A percentile compares a stretch with the other conserved stretches of the same genome.
Evolutionary conservation across 2,888 invertebrate genomes (phyloP).

Genomic region (Saturnia pavonia): DNA sequence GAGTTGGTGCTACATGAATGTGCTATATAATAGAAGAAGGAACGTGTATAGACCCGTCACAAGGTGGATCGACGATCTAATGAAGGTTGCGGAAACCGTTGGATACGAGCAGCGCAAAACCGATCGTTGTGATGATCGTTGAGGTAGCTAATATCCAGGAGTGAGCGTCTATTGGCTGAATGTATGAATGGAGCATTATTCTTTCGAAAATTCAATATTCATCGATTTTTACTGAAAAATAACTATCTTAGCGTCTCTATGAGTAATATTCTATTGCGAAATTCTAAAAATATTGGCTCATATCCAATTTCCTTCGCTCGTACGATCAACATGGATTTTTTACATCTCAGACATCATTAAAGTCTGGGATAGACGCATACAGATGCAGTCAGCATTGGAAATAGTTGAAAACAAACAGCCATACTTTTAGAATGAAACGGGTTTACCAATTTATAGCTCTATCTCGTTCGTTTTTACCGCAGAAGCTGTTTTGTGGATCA

Average conservation of each 20-base stretch:
- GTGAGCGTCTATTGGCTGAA: no score
- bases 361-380: slow-evolving; percentile 17
- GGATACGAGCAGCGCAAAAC: no score
- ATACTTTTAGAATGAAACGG: neutral
- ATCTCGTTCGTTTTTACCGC: neutral
- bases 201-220: neutral
- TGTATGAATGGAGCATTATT: neutral
- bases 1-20: no score
- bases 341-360: slow-evolving; percentile 19
- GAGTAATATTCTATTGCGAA: slow-evolving; percentile 19
- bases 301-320: slow-evolving; percentile 32
- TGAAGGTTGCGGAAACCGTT: no score
- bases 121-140: no score
- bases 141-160: no score
- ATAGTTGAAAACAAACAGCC: slow-evolving; percentile 14
- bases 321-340: slow-evolving; percentile 32
- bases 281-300: slow-evolving; percentile 33
- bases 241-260: neutral
- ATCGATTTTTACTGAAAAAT: neutral
- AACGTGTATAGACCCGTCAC: no score
- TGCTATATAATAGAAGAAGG: no score
- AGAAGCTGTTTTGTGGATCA: slow-evolving; percentile 4
- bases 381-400: slow-evolving; percentile 17
- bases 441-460: neutral
- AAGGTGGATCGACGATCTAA: no score